These are phyloP conservation scores for Formicarius rufipectus DNA, from an alignment of 2,113 vertebrate species.

Conservation along the genomic window DNA sequence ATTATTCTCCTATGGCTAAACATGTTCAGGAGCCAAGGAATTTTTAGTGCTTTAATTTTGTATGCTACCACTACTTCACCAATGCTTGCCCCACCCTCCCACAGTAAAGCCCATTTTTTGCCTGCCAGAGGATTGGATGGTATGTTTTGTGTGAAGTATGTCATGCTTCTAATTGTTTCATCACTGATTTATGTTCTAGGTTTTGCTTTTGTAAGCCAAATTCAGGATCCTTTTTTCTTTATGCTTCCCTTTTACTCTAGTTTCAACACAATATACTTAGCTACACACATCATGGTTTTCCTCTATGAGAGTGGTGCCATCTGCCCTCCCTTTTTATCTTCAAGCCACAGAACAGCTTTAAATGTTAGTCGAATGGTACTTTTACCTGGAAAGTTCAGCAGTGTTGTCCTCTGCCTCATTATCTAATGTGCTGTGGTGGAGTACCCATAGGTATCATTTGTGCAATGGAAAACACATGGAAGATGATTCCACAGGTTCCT, in stretches of 20 bases:
- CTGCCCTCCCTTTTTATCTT: not conserved
- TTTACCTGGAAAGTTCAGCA: not conserved
- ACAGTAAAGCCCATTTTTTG: not conserved
- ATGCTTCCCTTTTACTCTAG: not conserved
- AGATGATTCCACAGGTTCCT: not conserved
- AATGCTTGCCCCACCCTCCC: accelerated
- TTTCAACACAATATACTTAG: not conserved
- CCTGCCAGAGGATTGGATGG: not conserved
- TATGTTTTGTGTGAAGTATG: not conserved
- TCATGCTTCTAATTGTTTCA: not conserved
- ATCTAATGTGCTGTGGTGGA: not conserved
- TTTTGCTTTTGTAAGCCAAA: not conserved
- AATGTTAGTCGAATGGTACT: not conserved
- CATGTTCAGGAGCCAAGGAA: not conserved
- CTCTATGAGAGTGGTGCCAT: not conserved
- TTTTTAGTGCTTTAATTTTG: not conserved
- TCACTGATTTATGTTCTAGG: not conserved
- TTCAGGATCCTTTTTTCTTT: not conserved
- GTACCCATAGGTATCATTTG: not conserved
- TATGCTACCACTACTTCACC: not conserved
- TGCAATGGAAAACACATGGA: not conserved
- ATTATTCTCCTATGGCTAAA: not conserved
- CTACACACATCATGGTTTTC: not conserved
- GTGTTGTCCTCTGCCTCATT: not conserved
- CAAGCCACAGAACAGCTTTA: not conserved